Conservation (phyloP, 2,888 invertebrate species). For the Polymixis flavicincta region DNA sequence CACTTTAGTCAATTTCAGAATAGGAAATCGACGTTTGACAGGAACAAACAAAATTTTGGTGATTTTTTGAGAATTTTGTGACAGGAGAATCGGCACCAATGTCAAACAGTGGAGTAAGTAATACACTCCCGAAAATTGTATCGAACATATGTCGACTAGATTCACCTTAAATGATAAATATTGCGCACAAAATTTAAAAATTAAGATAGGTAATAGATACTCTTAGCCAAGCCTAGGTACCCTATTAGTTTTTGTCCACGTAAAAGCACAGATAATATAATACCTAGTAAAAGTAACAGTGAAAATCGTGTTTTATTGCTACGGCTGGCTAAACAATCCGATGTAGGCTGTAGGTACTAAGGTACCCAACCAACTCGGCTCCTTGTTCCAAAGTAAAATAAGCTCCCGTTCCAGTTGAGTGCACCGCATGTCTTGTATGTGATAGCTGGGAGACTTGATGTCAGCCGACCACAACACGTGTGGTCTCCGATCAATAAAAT, state of each 20-base stretch:
- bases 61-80: too few relatives aligned
- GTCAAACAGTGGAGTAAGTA: too few relatives aligned
- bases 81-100: too few relatives aligned
- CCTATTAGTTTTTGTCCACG: background rate
- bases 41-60: too few relatives aligned
- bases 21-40: too few relatives aligned
- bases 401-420: slow-evolving; percentile 36
- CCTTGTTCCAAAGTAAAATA: slow-evolving; percentile 1
- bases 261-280: too few relatives aligned
- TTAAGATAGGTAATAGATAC: background rate
- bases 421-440: slow-evolving; percentile 41
- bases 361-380: background rate
- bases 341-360: background rate
- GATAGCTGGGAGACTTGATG: slow-evolving; percentile 59
- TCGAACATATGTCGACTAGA: too few relatives aligned
- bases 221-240: background rate
- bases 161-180: too few relatives aligned
- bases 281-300: background rate
- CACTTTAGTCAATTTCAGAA: too few relatives aligned
- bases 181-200: too few relatives aligned
- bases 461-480: slow-evolving; percentile 72
- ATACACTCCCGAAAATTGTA: too few relatives aligned
- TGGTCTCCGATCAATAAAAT: slow-evolving; percentile 78
- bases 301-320: background rate
- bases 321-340: background rate